Base-by-base conservation (phyloP, 2,113 vertebrate species). In the Calidris pygmaea region DNA sequence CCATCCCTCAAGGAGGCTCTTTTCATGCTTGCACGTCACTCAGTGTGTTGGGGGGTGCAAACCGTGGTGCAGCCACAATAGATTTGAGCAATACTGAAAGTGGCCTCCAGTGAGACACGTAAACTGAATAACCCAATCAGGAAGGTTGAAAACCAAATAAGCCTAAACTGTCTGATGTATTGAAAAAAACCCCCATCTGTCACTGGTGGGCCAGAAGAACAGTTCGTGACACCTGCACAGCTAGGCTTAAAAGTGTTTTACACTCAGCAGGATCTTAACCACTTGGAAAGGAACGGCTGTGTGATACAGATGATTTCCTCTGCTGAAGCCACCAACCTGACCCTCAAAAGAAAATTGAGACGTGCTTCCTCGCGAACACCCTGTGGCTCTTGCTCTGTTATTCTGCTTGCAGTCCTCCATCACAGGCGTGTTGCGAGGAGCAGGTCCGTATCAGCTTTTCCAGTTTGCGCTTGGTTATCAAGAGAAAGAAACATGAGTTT, bases 51-150 rank as follows among this genome's bases (percentile, higher is more conserved):
- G 45, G 17, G n/a, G 41, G 23, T 39, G 60, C 72, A 75, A 81
- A 58, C 23, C 59, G 4, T 1, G 2, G 43, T 29, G 19, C 45
- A 86, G 29, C n/a, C 85, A 45, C 60, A 10, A 21, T 9, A 47
- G 67, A 50, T 90, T 68, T 74, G 5, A 77, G 71, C 73, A 48
- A 34, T 30, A 39, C 53, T 37, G 56, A 29, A 66, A 90, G 80
- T 1, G 6, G 55, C 72, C 78, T 81, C 73, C 0, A 1, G 12
- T 19, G 29, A 37, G 32, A 60, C 6, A 20, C 2, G 0, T 26
- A 32, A 82, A 19, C 68, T 48, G 66, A 89, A 29, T 45, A 52
- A 93, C 55, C 30, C 21, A 15, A 1, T 29, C 12, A 16, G 35
- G 14, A 43, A 78, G 17, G 71, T 27, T 10, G 32, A 37, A 39